Conservation (phyloP, 2,797 vertebrate genomes). For the Sitta carolinensis region DNA sequence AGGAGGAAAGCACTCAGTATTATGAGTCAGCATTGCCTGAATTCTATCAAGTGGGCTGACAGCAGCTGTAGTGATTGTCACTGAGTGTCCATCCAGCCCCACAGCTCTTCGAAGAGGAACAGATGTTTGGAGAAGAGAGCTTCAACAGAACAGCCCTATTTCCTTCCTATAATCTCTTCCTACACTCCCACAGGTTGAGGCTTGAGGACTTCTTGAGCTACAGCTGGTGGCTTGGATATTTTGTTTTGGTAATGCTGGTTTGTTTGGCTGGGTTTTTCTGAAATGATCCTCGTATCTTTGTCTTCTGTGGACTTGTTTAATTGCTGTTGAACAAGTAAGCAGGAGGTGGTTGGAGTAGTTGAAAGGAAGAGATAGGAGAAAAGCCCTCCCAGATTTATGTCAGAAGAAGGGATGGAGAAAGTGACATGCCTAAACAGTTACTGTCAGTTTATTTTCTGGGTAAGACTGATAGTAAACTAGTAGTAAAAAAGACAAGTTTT, state of each 20-base stretch:
- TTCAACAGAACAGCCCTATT: background rate
- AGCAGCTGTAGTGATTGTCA: background rate
- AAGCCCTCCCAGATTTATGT: background rate
- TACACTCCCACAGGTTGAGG: rapidly evolving
- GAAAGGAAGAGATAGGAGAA: background rate
- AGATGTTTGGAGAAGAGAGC: background rate
- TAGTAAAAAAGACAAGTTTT: background rate
- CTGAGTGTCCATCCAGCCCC: background rate
- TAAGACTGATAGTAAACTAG: background rate
- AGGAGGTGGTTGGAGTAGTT: background rate
- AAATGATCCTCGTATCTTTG: background rate
- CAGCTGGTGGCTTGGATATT: background rate
- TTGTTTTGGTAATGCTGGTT: background rate
- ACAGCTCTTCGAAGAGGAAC: background rate
- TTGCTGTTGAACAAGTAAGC: background rate
- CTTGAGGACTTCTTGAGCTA: background rate
- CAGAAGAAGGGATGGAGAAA: background rate
- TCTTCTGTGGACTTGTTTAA: background rate
- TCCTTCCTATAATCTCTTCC: background rate
- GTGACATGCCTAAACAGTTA: background rate
- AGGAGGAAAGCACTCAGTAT: background rate
- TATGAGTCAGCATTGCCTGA: constrained; percentile 35
- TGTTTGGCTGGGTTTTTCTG: background rate
- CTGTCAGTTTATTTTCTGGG: background rate
- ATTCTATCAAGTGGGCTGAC: background rate